A percentile compares a stretch with the other conserved stretches of the same genome.
phyloP scores from a whole-genome alignment of 2,113 vertebrate genomes.

The Gymnogyps californianus region DNA sequence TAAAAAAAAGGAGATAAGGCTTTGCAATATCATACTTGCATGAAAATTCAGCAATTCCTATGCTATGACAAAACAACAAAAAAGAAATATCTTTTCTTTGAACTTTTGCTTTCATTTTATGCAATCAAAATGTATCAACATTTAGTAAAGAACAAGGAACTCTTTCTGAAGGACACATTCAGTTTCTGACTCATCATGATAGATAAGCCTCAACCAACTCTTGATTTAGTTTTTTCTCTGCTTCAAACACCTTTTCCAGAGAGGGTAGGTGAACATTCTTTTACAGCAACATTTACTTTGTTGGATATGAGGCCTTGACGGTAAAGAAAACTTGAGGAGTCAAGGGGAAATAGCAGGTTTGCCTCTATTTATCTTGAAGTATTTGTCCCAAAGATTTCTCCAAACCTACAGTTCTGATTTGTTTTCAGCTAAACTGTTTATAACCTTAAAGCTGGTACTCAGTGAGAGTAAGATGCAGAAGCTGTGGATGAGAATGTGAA shows the following conservation, averaged over 20 bases:
- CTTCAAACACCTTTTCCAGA: neutral
- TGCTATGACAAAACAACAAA: neutral
- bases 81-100: neutral
- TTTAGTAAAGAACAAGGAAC: neutral
- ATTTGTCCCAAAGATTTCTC: neutral
- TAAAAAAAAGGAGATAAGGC: neutral
- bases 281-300: neutral
- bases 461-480: neutral
- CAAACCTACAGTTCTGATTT: neutral
- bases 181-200: neutral
- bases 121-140: neutral
- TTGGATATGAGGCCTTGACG: neutral
- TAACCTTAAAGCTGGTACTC: neutral
- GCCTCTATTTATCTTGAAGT: neutral
- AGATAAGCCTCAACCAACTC: neutral
- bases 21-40: neutral
- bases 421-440: neutral
- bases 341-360: neutral
- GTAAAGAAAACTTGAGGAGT: neutral
- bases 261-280: neutral
- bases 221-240: neutral
- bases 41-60: conserved; percentile 1
- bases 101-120: neutral
- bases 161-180: neutral
- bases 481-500: neutral